A percentile compares a stretch with the other conserved stretches of the same genome.
These are phyloP conservation scores for Cyphomyrus discorhynchus DNA, from an alignment of 2,113 vertebrate genomes.

Conservation along the genomic window DNA sequence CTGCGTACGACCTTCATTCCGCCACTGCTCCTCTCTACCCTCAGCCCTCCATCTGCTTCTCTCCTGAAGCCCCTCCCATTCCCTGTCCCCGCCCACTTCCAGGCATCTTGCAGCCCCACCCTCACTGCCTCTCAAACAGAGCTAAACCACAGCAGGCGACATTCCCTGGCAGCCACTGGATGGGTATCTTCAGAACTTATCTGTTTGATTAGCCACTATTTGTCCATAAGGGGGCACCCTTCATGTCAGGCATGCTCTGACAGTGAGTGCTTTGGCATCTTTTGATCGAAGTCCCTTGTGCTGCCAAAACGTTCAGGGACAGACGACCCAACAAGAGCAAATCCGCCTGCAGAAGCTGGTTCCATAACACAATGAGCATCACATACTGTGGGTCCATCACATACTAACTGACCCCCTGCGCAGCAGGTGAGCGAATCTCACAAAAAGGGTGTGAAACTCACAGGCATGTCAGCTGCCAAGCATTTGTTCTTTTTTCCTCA, in stretches of 20 bases:
- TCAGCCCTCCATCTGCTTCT: not conserved
- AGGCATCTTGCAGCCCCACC: not conserved
- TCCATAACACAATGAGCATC: not conserved
- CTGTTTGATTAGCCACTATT: not conserved
- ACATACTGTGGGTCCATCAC: not conserved
- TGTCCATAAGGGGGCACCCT: not conserved
- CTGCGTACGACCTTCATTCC: not conserved
- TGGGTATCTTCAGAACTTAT: not conserved
- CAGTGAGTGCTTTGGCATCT: not conserved
- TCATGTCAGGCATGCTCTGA: not conserved
- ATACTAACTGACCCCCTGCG: not conserved
- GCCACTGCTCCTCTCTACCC: not conserved
- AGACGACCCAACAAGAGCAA: not conserved
- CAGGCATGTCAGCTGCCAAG: not conserved
- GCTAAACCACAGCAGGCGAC: not conserved
- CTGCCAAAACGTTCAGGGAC: not conserved
- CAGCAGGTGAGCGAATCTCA: not conserved
- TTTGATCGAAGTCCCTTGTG: not conserved
- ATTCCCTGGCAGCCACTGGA: not conserved
- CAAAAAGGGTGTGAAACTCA: not conserved
- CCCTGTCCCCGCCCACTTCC: not conserved
- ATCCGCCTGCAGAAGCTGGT: not conserved
- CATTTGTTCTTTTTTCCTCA: not conserved
- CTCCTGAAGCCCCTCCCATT: not conserved
- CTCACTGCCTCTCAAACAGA: not conserved